A percentile compares a stretch with the other conserved stretches of the same genome.
These are phyloP conservation scores for Tetramorium alpestre DNA, from an alignment of 1,140 invertebrate species.

Conservation along the genomic window DNA sequence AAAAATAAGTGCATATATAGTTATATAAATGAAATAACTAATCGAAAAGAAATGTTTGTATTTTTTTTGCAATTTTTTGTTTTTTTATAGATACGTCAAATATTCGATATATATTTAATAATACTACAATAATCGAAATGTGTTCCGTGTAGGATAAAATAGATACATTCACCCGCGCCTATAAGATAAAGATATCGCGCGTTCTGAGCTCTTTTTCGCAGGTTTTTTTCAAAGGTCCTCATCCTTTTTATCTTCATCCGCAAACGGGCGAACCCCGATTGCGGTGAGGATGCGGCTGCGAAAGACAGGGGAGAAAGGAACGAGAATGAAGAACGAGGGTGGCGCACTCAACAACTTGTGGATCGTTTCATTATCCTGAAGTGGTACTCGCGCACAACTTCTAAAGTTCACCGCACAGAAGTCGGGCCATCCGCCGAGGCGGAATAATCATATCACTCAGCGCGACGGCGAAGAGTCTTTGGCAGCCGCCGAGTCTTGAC, in stretches of 20 bases:
- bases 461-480: conserved; percentile 58
- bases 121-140: not conserved
- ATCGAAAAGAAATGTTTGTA: not conserved
- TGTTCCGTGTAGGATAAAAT: not conserved
- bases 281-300: not conserved
- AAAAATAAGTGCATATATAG: not conserved
- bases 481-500: conserved; percentile 67
- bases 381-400: conserved; percentile 78
- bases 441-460: conserved; percentile 81
- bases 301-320: conserved; percentile 32
- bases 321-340: not conserved
- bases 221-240: not conserved
- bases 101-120: not conserved
- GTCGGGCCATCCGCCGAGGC: conserved; percentile 74
- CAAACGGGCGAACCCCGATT: conserved; percentile 1
- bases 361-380: conserved; percentile 82
- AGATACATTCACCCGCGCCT: not conserved
- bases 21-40: conserved; percentile 7
- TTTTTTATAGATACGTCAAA: not conserved
- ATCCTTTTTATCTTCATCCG: conserved; percentile 30
- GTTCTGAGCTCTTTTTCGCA: not conserved
- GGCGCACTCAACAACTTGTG: conserved; percentile 79
- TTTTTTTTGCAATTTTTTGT: not conserved
- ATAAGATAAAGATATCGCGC: not conserved
- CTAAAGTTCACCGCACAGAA: conserved; percentile 78